These are phyloP conservation scores for Leptopilina myrica DNA, from an alignment of 2,888 invertebrate species.

Conservation along the genomic window DNA sequence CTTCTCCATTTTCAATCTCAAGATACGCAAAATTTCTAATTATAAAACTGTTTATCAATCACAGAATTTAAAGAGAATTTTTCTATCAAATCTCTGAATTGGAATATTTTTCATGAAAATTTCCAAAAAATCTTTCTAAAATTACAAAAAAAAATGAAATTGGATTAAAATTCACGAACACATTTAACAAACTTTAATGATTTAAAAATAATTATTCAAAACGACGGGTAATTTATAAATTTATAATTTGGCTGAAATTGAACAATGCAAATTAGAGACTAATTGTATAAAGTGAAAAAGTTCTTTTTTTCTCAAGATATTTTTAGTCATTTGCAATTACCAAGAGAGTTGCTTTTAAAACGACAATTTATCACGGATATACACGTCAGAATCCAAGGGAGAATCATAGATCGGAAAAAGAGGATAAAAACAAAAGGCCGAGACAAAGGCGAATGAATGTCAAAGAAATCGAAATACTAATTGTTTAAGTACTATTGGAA, in stretches of 20 bases:
- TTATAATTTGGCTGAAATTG: constrained; percentile 3
- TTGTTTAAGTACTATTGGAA: constrained; percentile 25
- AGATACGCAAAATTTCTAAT: too few species aligned
- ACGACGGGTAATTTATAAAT: background rate
- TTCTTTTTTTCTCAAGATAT: background rate
- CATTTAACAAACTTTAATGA: too few species aligned
- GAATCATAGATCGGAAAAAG: constrained; percentile 5
- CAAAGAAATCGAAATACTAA: constrained; percentile 13
- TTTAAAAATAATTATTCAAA: background rate
- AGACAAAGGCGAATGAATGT: constrained; percentile 34
- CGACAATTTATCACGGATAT: constrained; percentile 16
- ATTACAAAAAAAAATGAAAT: too few species aligned
- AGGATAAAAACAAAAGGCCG: constrained; percentile 20
- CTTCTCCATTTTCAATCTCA: too few species aligned
- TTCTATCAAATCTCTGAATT: too few species aligned
- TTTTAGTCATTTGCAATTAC: background rate
- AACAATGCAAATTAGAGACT: constrained; percentile 13
- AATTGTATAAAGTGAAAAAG: constrained; percentile 7
- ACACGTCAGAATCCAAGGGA: background rate
- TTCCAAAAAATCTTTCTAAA: too few species aligned
- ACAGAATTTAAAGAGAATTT: too few species aligned
- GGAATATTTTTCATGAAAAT: too few species aligned
- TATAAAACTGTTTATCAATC: too few species aligned
- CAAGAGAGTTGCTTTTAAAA: background rate
- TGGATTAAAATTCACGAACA: too few species aligned